These are phyloP conservation scores for Plumapathes pennacea DNA, from an alignment of 92 coral and sea anemone genomes.

Conservation along the genomic window DNA sequence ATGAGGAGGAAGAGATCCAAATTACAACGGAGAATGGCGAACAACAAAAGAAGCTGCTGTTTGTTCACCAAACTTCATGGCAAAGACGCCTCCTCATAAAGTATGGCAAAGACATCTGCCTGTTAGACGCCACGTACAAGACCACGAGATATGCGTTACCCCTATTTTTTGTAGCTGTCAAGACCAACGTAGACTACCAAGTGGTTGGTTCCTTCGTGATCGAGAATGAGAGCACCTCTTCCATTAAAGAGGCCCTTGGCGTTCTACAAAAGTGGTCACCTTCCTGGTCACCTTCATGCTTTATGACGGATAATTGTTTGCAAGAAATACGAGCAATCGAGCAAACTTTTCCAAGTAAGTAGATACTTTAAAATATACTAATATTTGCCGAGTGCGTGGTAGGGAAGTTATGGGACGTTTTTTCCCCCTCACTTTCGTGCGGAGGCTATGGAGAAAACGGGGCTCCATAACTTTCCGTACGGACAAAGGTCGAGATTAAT, in stretches of 20 bases:
- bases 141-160: constrained; percentile 59
- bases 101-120: constrained; percentile 51
- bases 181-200: constrained; percentile 55
- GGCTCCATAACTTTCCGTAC: neutral
- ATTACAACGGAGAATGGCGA: constrained; percentile 4
- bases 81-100: constrained; percentile 16
- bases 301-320: constrained; percentile 41
- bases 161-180: constrained; percentile 54
- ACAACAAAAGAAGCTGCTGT: constrained; percentile 19
- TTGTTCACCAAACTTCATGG: constrained; percentile 60
- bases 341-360: constrained; percentile 27
- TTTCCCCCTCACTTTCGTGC: neutral
- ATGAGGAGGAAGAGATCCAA: constrained; percentile 34
- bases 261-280: constrained; percentile 48
- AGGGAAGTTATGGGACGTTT: neutral
- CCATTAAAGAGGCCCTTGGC: constrained; percentile 44
- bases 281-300: constrained; percentile 39
- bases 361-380: neutral
- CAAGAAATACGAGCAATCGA: constrained; percentile 53
- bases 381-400: neutral
- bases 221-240: constrained; percentile 28
- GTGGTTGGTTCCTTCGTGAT: constrained; percentile 43
- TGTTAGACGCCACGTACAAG: constrained; percentile 58
- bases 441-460: neutral
- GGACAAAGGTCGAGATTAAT: no score